A percentile compares a stretch with the other conserved stretches of the same genome.
Evolutionary conservation across 2,113 vertebrate species (phyloP).

Genomic region (Dipodomys stephensi): DNA sequence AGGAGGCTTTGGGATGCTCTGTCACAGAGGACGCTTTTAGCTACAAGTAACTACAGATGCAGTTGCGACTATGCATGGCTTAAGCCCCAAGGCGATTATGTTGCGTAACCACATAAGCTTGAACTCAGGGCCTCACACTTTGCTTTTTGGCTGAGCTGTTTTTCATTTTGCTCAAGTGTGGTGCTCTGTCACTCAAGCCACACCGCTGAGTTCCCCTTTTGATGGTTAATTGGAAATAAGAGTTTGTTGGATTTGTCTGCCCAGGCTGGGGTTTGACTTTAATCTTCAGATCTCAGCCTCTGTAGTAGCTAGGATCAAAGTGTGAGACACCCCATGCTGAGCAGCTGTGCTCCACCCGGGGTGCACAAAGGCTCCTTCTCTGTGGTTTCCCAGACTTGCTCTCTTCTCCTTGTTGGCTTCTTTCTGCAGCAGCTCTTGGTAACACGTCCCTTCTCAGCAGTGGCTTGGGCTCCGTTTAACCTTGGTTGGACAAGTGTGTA

Average conservation of each 20-base stretch:
- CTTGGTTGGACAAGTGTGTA: not conserved
- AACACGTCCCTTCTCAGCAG: not conserved
- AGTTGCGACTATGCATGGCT: not conserved
- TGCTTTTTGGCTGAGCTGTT: no score
- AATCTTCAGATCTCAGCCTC: no score
- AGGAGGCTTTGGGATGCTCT: not conserved
- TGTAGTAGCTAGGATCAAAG: no score
- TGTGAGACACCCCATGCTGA: no score
- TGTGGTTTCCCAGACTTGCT: not conserved
- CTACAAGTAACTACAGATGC: constrained; percentile 8
- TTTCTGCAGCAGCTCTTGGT: not conserved
- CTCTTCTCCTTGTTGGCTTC: not conserved
- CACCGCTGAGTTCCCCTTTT: no score
- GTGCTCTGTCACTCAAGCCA: no score
- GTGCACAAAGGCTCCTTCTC: not conserved
- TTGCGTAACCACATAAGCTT: not conserved
- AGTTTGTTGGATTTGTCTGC: no score
- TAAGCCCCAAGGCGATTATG: not conserved
- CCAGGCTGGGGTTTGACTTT: no score
- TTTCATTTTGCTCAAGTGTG: no score
- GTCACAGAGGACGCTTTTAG: constrained; percentile 33
- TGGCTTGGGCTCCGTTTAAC: not conserved
- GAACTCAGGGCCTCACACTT: no score
- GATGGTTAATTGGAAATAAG: no score
- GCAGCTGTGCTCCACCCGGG: not conserved